Percentiles rank a stretch among this genome's conserved stretches.
Evolutionary conservation across 2,888 invertebrate species (phyloP).

Genomic region (Myathropa florea): DNA sequence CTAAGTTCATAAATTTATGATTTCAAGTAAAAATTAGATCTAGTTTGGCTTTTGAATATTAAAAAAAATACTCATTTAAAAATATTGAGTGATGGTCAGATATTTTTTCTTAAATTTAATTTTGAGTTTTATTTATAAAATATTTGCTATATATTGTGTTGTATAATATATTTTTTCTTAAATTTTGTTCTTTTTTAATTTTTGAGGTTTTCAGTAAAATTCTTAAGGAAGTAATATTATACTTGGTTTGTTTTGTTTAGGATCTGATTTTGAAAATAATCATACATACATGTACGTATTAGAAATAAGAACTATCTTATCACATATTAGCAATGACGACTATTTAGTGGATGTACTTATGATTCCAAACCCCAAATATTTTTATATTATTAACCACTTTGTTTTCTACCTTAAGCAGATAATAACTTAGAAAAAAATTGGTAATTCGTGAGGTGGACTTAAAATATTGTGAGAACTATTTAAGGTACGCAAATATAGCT

Average conservation of each 20-base stretch:
- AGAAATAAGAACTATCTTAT: not conserved
- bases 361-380: too few species aligned
- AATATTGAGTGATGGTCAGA: not conserved
- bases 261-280: not conserved
- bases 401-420: too few species aligned
- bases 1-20: slow-evolving; percentile 24
- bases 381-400: too few species aligned
- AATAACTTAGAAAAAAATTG: too few species aligned
- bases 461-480: too few species aligned
- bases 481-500: too few species aligned
- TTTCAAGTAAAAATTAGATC: not conserved
- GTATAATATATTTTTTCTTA: not conserved
- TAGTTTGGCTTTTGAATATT: slow-evolving; percentile 61
- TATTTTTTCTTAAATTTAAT: not conserved
- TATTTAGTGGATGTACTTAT: too few species aligned
- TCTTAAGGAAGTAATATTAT: not conserved
- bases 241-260: too few species aligned
- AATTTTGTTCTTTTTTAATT: not conserved
- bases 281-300: not conserved
- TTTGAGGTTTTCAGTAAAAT: not conserved
- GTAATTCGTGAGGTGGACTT: too few species aligned
- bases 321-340: not conserved
- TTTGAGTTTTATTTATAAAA: too few species aligned
- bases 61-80: too few species aligned
- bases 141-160: too few species aligned